Base-by-base conservation (phyloP, 2,797 vertebrate genomes). In the Eremophila alpestris region DNA sequence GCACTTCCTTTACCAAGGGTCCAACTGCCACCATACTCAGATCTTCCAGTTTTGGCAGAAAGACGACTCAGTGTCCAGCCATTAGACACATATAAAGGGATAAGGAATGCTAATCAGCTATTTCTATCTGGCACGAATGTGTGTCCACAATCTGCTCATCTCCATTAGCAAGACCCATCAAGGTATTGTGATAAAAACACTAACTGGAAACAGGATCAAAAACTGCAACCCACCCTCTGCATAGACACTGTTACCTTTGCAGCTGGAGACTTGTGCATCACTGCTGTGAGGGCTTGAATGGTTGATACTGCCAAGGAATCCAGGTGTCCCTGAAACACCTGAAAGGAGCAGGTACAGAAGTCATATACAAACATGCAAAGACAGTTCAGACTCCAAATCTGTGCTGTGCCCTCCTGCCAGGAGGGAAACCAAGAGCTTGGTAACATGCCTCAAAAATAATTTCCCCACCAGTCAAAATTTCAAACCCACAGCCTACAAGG, bases 261-360 rank as follows among this genome's bases (percentile, higher is more conserved):
- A 96, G 99, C 99, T 45, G 99, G 99, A 67, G 99, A 99, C 96
- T 98, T 99, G 95, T 99, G 99, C 99, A 99, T 99, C 94, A 99
- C 99, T 70, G 99, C 99, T 56, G 99, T 99, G 91, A 99, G 98
- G 87, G 99, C 98, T 96, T 99, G 99, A 97, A 99, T 99, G 65
- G 99, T 98, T 51, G 99, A 98, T 45, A 99, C 98, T 41, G 99
- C 98, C 90, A 99, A 98, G 92, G 97, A 97, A 97, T 99, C 99
- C 11, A 99, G 97, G 70, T 98, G 98, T 59, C 98, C 99, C 95
- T 99, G 99, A 97, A 99, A 99, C 83, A 99, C 99, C 99, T 99
- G 77, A 83, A 94, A 90, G 80, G 54, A 80, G 17, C 40, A 88
- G 85, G 88, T 69, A 55, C 60, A 63, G 13, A 94, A 64, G 77